These are phyloP conservation scores for Telmatochromis sp. DNA, from an alignment of 2,113 vertebrate species.

Conservation along the genomic window DNA sequence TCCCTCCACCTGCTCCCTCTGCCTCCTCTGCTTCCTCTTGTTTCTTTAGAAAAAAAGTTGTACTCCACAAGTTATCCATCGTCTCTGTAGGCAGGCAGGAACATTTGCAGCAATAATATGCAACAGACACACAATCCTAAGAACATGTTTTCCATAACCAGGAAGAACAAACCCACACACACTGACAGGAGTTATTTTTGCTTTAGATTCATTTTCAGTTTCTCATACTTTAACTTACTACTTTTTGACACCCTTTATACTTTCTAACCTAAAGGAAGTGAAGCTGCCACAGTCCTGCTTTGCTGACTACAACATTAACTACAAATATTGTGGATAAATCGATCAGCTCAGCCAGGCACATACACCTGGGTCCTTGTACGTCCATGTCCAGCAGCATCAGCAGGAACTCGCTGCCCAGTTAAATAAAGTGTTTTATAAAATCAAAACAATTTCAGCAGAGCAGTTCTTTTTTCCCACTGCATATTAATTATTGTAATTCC, in stretches of 20 bases:
- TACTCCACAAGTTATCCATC: not conserved
- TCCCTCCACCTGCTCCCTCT: not conserved
- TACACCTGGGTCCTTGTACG: rapidly evolving
- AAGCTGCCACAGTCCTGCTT: not conserved
- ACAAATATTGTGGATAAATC: not conserved
- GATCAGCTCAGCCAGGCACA: not conserved
- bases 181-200: not conserved
- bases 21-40: not conserved
- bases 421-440: not conserved
- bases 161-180: not conserved
- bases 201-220: not conserved
- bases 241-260: not conserved
- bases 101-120: not conserved
- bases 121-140: not conserved
- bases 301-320: not conserved
- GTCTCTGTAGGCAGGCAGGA: not conserved
- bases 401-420: not conserved
- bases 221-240: not conserved
- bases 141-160: not conserved
- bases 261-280: not conserved
- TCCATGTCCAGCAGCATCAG: not conserved
- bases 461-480: not conserved
- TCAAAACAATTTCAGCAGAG: not conserved
- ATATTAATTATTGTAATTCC: not conserved
- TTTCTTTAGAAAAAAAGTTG: not conserved